Conservation (phyloP, 2,113 vertebrate species). For the Ahaetulla prasina region DNA sequence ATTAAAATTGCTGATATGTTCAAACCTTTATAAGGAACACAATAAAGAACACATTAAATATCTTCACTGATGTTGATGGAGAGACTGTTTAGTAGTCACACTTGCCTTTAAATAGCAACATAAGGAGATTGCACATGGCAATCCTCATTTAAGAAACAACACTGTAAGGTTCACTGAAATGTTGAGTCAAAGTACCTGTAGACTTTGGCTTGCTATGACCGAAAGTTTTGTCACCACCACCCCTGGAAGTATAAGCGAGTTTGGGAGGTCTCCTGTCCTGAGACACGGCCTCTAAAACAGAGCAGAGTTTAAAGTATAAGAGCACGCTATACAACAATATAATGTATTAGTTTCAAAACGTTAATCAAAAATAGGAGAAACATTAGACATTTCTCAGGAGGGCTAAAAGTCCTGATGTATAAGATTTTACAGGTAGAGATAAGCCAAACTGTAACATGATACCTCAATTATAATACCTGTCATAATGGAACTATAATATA, state of each 20-base stretch:
- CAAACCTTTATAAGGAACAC: background rate
- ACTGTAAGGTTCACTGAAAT: background rate
- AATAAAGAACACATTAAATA: background rate
- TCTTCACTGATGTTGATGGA: background rate
- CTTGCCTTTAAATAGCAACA: background rate
- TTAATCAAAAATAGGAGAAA: background rate
- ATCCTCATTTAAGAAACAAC: background rate
- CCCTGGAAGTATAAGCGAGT: constrained; percentile 86
- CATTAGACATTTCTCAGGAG: background rate
- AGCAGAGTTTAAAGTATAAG: background rate
- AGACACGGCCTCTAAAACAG: constrained; percentile 68
- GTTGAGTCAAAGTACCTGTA: constrained; percentile 77
- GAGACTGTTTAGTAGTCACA: background rate
- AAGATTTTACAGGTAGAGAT: background rate
- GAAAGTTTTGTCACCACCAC: constrained; percentile 83
- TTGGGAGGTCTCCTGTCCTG: constrained; percentile 91
- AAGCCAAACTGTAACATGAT: background rate
- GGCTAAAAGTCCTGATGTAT: background rate
- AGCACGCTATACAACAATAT: background rate
- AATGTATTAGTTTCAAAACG: background rate
- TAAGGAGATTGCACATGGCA: background rate
- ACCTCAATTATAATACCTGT: background rate
- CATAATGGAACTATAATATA: background rate
- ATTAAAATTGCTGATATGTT: background rate
- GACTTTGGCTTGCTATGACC: constrained; percentile 92